Percentiles rank a stretch among this genome's conserved stretches.
phyloP scores from a whole-genome alignment of 2,113 vertebrate genomes.

The Uria lomvia region DNA sequence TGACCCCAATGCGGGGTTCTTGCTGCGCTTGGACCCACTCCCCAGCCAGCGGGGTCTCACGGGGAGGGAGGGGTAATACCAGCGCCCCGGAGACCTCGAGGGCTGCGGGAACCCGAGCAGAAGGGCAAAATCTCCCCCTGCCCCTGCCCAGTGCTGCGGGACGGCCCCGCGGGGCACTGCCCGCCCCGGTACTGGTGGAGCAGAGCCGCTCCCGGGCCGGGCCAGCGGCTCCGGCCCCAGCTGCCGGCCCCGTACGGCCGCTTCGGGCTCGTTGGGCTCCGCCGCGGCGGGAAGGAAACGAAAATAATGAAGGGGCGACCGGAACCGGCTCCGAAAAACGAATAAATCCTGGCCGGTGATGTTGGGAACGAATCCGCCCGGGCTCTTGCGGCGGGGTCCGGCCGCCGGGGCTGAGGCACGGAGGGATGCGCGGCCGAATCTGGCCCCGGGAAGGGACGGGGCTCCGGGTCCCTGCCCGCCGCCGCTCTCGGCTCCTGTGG shows the following conservation, averaged over 20 bases:
- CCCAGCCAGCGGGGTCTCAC: neutral
- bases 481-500: neutral
- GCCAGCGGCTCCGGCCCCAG: neutral
- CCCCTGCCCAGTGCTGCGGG: neutral
- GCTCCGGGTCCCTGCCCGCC: neutral
- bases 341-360: neutral
- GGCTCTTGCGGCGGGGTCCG: accelerated
- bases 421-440: neutral
- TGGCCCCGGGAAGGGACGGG: neutral
- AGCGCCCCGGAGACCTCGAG: neutral
- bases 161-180: neutral
- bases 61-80: accelerated
- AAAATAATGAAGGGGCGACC: neutral
- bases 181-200: neutral
- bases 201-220: neutral
- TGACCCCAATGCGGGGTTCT: neutral
- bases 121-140: neutral
- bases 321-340: neutral
- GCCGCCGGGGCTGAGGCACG: neutral
- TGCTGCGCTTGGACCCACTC: neutral
- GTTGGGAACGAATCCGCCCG: neutral
- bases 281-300: neutral
- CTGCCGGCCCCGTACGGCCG: neutral
- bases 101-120: neutral
- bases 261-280: neutral